Percentiles rank a stretch among this genome's conserved stretches.
phyloP scores from a whole-genome alignment of 2,113 vertebrate genomes.

The Corythaixoides concolor region DNA sequence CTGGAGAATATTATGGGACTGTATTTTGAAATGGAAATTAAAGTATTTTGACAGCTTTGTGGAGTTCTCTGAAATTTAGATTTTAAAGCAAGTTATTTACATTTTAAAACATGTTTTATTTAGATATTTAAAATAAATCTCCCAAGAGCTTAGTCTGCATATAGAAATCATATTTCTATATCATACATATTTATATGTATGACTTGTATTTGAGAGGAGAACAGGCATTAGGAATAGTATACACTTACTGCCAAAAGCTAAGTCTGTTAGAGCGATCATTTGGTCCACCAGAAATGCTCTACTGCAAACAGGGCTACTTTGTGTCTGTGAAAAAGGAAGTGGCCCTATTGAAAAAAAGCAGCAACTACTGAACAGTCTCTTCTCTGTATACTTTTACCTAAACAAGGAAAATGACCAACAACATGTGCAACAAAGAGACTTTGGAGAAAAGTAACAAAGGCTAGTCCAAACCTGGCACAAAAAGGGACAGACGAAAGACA shows the following conservation, averaged over 20 bases:
- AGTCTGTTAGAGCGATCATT: conserved; percentile 41
- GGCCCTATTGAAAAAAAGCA: not conserved
- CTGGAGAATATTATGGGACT: not conserved
- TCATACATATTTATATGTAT: not conserved
- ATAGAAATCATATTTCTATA: too few relatives aligned
- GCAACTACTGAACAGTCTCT: not conserved
- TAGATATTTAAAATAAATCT: not conserved
- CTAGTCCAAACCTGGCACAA: not conserved
- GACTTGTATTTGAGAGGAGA: conserved; percentile 5
- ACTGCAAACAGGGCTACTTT: conserved; percentile 26
- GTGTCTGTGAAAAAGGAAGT: conserved; percentile 35
- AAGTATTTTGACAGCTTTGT: not conserved
- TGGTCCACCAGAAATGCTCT: conserved; percentile 27
- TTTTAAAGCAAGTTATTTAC: not conserved
- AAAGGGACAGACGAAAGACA: not conserved
- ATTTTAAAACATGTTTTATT: not conserved
- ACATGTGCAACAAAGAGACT: not conserved
- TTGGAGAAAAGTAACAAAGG: not conserved
- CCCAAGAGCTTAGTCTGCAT: not conserved
- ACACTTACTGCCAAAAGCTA: not conserved
- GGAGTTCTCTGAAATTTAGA: not conserved
- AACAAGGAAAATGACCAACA: not conserved
- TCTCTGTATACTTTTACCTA: not conserved
- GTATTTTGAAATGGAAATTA: not conserved
- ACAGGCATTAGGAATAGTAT: not conserved